Evolutionary conservation across 2,113 vertebrate genomes (phyloP).

Genomic region (Dendrocopos noguchii): DNA sequence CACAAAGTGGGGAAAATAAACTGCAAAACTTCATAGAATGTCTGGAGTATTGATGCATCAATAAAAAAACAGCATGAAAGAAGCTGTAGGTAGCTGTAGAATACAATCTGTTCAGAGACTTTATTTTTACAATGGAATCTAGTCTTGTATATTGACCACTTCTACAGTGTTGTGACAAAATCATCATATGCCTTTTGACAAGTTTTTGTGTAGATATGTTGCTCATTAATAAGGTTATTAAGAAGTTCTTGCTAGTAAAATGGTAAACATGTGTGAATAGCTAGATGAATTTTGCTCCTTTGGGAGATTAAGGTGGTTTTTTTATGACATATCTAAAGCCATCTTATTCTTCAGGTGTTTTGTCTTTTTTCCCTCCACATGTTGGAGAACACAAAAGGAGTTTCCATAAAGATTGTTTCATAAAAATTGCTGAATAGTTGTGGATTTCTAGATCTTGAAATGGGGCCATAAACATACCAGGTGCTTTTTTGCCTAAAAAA

Average conservation of each 20-base stretch:
- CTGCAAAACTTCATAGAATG: not conserved
- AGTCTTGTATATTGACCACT: not conserved
- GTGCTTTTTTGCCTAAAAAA: not conserved
- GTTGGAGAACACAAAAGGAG: not conserved
- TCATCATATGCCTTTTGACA: not conserved
- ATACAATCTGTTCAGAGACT: not conserved
- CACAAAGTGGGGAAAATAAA: not conserved
- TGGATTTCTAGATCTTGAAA: not conserved
- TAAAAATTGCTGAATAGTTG: not conserved
- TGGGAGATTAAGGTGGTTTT: not conserved
- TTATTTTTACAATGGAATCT: not conserved
- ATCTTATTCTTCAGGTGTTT: not conserved
- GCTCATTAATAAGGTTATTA: not conserved
- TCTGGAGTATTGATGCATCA: not conserved
- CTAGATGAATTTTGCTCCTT: not conserved
- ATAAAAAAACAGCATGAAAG: not conserved
- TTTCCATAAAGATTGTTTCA: not conserved
- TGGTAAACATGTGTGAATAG: not conserved
- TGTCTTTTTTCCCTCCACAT: not conserved
- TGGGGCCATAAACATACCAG: not conserved
- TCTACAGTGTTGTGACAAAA: not conserved
- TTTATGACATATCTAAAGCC: not conserved
- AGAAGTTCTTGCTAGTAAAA: not conserved
- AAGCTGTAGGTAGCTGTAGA: not conserved
- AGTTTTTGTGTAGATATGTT: not conserved